phyloP scores from a whole-genome alignment of 2,113 vertebrate species.

The Harpagus bidentatus region DNA sequence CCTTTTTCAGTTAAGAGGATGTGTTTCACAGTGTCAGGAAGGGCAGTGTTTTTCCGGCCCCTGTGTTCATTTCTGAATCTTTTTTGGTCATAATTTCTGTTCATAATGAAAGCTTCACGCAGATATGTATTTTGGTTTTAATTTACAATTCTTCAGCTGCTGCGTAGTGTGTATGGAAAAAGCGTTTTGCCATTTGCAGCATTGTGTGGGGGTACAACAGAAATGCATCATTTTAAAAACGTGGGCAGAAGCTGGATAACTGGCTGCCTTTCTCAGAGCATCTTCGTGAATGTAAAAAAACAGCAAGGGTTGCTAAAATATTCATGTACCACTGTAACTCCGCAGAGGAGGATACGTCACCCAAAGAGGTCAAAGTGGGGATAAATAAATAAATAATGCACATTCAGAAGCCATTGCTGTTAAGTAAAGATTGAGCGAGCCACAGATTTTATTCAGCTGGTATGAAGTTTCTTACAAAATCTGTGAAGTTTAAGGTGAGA shows the following conservation, averaged over 20 bases:
- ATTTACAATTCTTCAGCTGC: background rate
- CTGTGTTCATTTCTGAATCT: background rate
- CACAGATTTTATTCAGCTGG: background rate
- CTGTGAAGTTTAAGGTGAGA: background rate
- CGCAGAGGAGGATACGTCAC: background rate
- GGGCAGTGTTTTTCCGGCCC: background rate
- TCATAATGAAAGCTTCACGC: background rate
- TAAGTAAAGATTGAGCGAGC: background rate
- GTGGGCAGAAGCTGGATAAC: background rate
- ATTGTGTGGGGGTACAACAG: background rate
- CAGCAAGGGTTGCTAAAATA: constrained; percentile 21
- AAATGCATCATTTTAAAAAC: background rate
- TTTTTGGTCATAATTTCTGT: background rate
- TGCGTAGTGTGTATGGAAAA: background rate
- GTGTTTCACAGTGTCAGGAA: constrained; percentile 45
- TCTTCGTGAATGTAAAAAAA: background rate
- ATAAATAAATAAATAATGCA: constrained; percentile 24
- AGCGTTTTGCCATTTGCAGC: background rate
- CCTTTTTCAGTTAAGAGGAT: background rate
- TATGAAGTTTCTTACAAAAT: background rate
- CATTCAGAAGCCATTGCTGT: background rate
- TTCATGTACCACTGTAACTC: background rate
- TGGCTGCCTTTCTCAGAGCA: background rate
- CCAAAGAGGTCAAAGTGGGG: background rate
- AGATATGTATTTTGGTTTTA: background rate